Percentiles rank a stretch among this genome's conserved stretches.
Conservation (phyloP, 1,140 invertebrate species). For the Drosophila jambulina region DNA sequence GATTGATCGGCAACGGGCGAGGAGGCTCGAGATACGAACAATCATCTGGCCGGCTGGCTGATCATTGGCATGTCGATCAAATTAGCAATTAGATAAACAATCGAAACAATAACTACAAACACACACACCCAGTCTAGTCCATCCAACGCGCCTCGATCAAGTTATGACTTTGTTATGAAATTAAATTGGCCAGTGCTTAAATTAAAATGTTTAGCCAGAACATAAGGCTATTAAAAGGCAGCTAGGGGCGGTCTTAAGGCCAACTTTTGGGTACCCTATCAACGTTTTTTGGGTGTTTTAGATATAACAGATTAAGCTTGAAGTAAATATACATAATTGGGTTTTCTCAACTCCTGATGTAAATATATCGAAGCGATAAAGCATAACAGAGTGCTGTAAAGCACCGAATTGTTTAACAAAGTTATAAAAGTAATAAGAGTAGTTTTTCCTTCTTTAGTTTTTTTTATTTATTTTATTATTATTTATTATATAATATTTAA, state of each 20-base stretch:
- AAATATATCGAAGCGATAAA: no score
- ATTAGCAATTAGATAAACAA: conserved; percentile 55
- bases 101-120: conserved; percentile 28
- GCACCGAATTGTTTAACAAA: no score
- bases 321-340: background rate
- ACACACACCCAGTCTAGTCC: background rate
- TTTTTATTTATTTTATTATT: no score
- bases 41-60: conserved; percentile 34
- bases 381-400: no score
- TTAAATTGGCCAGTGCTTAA: conserved; percentile 29
- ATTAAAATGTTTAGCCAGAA: conserved; percentile 33
- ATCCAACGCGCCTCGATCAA: conserved; percentile 8
- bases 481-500: no score
- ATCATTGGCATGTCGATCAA: conserved; percentile 50
- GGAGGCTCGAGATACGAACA: conserved; percentile 13
- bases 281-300: background rate
- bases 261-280: background rate
- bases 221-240: background rate
- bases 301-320: background rate
- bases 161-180: conserved; percentile 49
- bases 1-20: conserved; percentile 36
- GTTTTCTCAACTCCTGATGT: no score
- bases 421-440: no score
- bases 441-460: no score
- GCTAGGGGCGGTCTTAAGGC: no score